Evolutionary conservation across 2,113 vertebrate species (phyloP), one percentile per base, ranked within the genome.

Genomic region (Caloenas nicobarica): DNA sequence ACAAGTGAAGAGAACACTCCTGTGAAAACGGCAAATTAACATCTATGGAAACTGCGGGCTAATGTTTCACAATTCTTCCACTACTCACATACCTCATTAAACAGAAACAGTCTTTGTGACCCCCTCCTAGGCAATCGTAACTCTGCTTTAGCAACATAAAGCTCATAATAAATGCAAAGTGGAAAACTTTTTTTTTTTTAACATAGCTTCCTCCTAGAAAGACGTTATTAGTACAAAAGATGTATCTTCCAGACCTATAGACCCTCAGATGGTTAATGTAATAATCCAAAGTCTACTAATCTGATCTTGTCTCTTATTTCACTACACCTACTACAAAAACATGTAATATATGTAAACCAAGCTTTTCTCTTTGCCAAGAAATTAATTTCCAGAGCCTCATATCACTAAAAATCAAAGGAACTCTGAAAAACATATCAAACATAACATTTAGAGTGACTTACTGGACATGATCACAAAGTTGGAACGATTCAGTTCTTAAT

Each of bases 21-120:
- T 91, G 46, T 88, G 88, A 93, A 93, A 91, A 71, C 2, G 36
- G 86, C 88, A 86, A 70, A 88, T 88, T 88, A 91, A 60, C 89
- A 88, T 90, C 74, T 88, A 46, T 78, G 89, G 91, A 95, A 96
- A 88, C 72, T 86, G 60, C 46, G 80, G 64, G 66, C 60, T 96
- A 89, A 83, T 14, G 56, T 96, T 96, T 93, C 82, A 91, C 80
- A 86, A 44, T 93, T 92, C 73, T 92, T 92, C 80, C 72, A 91
- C 74, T 42, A 42, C 36, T 93, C 72, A 38, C 74, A 78, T 89
- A 94, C 36, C 38, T 81, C 88, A 81, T 90, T 83, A 94, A 96
- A 74, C 33, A 93, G 72, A 88, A 91, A 83, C 60, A 94, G 85
- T 60, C 82, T 66, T 58, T 81, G 64, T 78, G 42, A 90, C 22